phyloP scores from a whole-genome alignment of 2,113 vertebrate species.

The Tonatia bakeri region DNA sequence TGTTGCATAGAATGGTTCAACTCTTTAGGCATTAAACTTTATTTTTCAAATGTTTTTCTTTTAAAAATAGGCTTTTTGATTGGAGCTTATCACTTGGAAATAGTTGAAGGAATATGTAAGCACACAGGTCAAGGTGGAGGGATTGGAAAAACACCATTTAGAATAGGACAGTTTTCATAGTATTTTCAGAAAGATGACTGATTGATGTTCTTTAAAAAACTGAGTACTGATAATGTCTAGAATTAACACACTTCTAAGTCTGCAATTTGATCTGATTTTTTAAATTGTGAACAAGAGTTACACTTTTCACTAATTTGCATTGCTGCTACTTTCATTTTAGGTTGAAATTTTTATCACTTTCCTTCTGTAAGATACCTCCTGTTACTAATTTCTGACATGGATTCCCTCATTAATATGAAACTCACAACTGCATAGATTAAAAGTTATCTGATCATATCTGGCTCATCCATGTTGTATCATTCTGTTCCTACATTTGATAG shows the following conservation, averaged over 20 bases:
- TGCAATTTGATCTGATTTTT: constrained; percentile 65
- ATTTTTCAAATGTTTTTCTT: constrained; percentile 26
- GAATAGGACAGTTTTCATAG: background rate
- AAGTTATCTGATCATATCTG: constrained; percentile 65
- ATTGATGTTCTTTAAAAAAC: constrained; percentile 18
- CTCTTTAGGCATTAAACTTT: constrained; percentile 13
- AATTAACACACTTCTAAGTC: constrained; percentile 56
- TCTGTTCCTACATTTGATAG: constrained; percentile 62
- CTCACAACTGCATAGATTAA: constrained; percentile 69
- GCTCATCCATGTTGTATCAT: constrained; percentile 61
- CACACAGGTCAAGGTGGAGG: background rate
- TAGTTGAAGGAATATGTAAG: background rate
- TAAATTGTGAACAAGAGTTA: constrained; percentile 63
- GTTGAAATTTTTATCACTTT: constrained; percentile 66
- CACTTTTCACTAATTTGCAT: constrained; percentile 72
- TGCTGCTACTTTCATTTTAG: constrained; percentile 72
- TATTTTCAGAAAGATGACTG: constrained; percentile 32
- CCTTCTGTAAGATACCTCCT: constrained; percentile 73
- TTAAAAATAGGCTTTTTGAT: constrained; percentile 8
- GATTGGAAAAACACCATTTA: background rate
- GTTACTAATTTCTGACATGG: constrained; percentile 70
- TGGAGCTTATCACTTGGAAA: background rate
- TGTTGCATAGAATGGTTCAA: constrained; percentile 50
- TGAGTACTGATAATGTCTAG: constrained; percentile 25
- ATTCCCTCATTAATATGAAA: constrained; percentile 73